Evolutionary conservation across 2,888 invertebrate species (phyloP).

Genomic region (Leptopterna dolabrata): DNA sequence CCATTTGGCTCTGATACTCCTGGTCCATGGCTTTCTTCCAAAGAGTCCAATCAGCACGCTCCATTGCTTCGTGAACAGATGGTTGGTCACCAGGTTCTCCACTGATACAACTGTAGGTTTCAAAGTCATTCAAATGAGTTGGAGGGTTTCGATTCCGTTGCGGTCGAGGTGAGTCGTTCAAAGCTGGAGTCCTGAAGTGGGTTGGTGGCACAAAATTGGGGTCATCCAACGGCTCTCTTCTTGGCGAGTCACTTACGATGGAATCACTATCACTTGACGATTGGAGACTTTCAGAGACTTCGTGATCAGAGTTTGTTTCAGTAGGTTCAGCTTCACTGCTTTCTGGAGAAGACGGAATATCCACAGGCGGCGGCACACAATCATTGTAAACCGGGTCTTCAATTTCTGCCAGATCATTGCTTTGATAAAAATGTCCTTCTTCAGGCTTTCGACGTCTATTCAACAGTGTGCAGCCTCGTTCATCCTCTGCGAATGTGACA

Average conservation of each 20-base stretch:
- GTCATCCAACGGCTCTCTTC: neutral
- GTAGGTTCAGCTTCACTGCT: neutral
- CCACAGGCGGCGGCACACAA: neutral
- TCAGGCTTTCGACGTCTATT: neutral
- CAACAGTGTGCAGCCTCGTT: neutral
- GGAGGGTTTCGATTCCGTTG: neutral
- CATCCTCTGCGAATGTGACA: constrained; percentile 6
- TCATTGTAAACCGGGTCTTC: neutral
- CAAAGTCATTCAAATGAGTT: neutral
- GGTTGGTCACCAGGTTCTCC: neutral
- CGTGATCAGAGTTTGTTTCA: neutral
- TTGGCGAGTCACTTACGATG: neutral
- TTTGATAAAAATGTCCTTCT: neutral
- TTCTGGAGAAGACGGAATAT: neutral
- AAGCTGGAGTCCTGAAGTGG: neutral
- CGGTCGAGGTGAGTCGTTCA: neutral
- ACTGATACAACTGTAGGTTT: neutral
- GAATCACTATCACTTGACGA: neutral
- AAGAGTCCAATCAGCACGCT: neutral
- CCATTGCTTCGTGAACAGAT: neutral
- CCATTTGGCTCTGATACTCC: neutral
- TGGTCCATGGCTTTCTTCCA: constrained; percentile 17
- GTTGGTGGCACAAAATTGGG: neutral
- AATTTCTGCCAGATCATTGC: neutral
- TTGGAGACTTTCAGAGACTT: neutral